A percentile compares a stretch with the other conserved stretches of the same genome.
These are phyloP conservation scores for Litocranius walleri DNA, from an alignment of 2,113 vertebrate genomes.

Conservation along the genomic window DNA sequence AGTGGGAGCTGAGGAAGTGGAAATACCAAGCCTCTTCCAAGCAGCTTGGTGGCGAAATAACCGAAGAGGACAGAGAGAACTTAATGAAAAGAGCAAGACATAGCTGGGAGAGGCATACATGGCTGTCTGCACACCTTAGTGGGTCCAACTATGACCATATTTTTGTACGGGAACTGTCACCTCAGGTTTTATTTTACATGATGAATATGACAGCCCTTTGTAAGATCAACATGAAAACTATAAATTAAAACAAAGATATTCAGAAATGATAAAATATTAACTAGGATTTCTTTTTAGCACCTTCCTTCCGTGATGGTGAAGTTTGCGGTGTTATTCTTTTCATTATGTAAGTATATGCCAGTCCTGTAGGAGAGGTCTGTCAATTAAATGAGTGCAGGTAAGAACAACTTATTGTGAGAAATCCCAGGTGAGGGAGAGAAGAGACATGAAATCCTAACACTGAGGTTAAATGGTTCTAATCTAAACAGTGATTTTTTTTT, in stretches of 20 bases:
- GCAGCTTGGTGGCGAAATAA: neutral
- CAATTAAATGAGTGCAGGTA: neutral
- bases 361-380: neutral
- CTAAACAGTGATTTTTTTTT: neutral
- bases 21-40: conserved; percentile 26
- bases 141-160: neutral
- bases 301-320: neutral
- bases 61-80: neutral
- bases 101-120: accelerated
- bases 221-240: conserved; percentile 12
- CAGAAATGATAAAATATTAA: conserved; percentile 51
- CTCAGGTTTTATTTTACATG: neutral
- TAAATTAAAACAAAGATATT: conserved; percentile 59
- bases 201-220: conserved; percentile 15
- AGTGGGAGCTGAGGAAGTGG: neutral
- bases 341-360: neutral
- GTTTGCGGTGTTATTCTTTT: neutral
- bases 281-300: neutral
- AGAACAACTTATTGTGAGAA: neutral
- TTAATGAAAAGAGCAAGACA: neutral
- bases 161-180: neutral
- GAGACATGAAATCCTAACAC: neutral
- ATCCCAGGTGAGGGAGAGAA: neutral
- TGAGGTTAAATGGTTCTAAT: conserved; percentile 8
- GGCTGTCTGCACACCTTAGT: neutral